phyloP scores from a whole-genome alignment of 2,888 invertebrate species.

The Drosophila imparisetae region DNA sequence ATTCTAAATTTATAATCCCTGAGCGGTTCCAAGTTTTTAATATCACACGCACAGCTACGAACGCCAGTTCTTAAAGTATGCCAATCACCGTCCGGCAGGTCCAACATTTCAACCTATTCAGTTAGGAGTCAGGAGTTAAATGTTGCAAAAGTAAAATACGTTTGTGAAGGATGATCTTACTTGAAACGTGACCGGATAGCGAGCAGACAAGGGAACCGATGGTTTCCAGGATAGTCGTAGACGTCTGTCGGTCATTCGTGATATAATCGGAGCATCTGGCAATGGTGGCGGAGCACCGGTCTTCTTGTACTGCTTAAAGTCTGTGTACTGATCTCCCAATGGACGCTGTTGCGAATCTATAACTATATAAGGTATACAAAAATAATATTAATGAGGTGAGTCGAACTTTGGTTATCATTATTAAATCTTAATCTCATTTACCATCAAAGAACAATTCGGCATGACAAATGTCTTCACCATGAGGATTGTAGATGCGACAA shows the following conservation, averaged over 20 bases:
- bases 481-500: conserved; percentile 92
- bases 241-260: conserved; percentile 95
- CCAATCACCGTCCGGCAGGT: conserved; percentile 97
- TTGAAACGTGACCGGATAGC: conserved; percentile 96
- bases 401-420: not conserved
- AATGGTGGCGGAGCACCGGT: conserved; percentile 94
- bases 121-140: not conserved
- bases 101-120: conserved; percentile 92
- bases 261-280: conserved; percentile 95
- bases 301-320: conserved; percentile 92
- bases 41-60: conserved; percentile 94
- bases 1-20: conserved; percentile 98
- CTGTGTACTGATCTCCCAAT: conserved; percentile 91
- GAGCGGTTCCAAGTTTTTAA: conserved; percentile 95
- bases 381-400: not conserved
- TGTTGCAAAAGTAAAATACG: not conserved
- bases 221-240: conserved; percentile 97
- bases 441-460: conserved; percentile 93
- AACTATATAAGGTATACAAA: conserved; percentile 79
- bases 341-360: conserved; percentile 89
- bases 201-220: conserved; percentile 93
- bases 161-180: conserved; percentile 83
- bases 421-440: conserved; percentile 76
- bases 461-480: conserved; percentile 92
- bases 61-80: conserved; percentile 93